These are phyloP conservation scores for Phrynocephalus vlangalii DNA, from an alignment of 2,797 vertebrate species.

Conservation along the genomic window DNA sequence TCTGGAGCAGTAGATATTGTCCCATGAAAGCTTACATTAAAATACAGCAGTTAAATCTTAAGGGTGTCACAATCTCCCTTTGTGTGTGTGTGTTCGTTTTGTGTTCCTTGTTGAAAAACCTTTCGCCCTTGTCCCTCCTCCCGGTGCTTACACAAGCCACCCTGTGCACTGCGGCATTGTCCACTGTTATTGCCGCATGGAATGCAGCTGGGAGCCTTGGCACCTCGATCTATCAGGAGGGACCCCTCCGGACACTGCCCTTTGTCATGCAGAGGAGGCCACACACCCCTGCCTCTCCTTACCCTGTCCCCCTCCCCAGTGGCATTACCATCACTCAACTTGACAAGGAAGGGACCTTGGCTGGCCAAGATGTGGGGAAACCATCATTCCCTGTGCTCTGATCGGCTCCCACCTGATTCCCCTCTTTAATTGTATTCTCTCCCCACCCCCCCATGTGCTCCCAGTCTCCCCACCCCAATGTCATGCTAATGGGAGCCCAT, in stretches of 20 bases:
- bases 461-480: conserved; percentile 66
- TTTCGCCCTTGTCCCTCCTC: background rate
- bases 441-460: conserved; percentile 70
- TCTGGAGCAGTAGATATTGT: no score
- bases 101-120: no score
- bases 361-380: background rate
- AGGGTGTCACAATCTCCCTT: background rate
- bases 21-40: no score
- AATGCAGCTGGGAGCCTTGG: conserved; percentile 36
- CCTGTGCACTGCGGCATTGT: background rate
- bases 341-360: conserved; percentile 15
- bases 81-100: background rate
- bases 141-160: background rate
- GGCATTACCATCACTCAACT: conserved; percentile 28
- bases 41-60: no score
- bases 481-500: conserved; percentile 76
- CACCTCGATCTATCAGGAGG: conserved; percentile 27
- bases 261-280: conserved; percentile 43
- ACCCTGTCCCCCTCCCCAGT: background rate
- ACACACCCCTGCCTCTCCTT: background rate
- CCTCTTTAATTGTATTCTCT: conserved; percentile 75
- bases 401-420: conserved; percentile 62
- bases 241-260: conserved; percentile 26
- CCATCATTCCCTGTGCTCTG: background rate
- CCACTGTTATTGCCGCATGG: background rate